A percentile compares a stretch with the other conserved stretches of the same genome.
Conservation (phyloP, 1,140 invertebrate genomes). For the Drosophila nannoptera region DNA sequence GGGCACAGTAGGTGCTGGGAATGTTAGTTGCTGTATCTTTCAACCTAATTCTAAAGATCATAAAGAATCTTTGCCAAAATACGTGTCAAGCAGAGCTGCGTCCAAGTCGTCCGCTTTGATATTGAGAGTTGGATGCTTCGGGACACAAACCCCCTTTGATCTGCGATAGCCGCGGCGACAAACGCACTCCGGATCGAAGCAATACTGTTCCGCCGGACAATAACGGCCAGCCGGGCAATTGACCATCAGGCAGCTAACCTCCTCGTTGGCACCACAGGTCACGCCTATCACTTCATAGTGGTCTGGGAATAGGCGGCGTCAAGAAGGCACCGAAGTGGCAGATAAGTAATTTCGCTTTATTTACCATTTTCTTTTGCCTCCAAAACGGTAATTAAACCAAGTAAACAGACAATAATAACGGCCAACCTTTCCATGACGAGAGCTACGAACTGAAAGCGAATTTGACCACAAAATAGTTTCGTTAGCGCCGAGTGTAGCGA, state of each 20-base stretch:
- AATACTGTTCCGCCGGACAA: constrained; percentile 45
- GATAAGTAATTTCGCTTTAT: background rate
- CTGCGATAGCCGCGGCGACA: constrained; percentile 48
- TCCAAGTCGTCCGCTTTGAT: background rate
- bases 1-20: too few relatives aligned
- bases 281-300: constrained; percentile 43
- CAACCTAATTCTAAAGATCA: too few relatives aligned
- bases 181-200: constrained; percentile 55
- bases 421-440: constrained; percentile 10
- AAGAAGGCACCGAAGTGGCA: background rate
- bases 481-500: background rate
- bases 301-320: constrained; percentile 11
- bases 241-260: constrained; percentile 50
- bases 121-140: constrained; percentile 22
- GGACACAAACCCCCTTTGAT: constrained; percentile 19
- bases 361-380: constrained; percentile 11
- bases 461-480: background rate
- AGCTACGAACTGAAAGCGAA: background rate
- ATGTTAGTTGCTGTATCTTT: too few relatives aligned
- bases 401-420: background rate
- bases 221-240: constrained; percentile 12
- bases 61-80: background rate
- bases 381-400: background rate
- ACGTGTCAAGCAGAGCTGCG: background rate
- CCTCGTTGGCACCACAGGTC: constrained; percentile 34